Conservation (phyloP, 2,888 invertebrate genomes). For the Meganola albula region DNA sequence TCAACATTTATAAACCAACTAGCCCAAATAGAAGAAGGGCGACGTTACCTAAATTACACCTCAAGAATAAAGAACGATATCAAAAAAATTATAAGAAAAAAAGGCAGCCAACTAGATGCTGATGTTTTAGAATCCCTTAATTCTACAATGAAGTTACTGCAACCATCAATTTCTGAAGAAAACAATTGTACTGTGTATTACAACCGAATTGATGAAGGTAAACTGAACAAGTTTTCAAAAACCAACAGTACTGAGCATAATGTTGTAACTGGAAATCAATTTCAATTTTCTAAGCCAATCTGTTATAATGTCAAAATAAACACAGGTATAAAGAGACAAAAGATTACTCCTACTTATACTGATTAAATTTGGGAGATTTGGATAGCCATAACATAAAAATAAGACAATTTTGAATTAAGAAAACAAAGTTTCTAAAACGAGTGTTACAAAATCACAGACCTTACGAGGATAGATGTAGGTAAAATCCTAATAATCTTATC, state of each 20-base stretch:
- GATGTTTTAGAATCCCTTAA: constrained; percentile 44
- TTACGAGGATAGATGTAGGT: constrained; percentile 32
- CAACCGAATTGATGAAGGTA: constrained; percentile 49
- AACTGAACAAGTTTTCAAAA: constrained; percentile 38
- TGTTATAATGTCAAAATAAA: constrained; percentile 8
- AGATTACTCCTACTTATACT: constrained; percentile 38
- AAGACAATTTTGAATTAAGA: too few relatives aligned
- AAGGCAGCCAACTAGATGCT: constrained; percentile 35
- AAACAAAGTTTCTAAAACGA: too few relatives aligned
- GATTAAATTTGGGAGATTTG: constrained; percentile 25
- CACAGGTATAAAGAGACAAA: constrained; percentile 26
- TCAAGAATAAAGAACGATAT: constrained; percentile 59
- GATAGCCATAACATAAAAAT: too few relatives aligned
- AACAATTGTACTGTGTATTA: constrained; percentile 39
- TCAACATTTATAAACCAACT: constrained; percentile 48
- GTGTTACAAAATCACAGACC: too few relatives aligned
- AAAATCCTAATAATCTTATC: constrained; percentile 9
- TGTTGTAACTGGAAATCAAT: constrained; percentile 12
- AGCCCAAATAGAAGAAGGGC: constrained; percentile 55
- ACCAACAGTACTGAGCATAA: constrained; percentile 21
- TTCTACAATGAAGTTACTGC: constrained; percentile 41
- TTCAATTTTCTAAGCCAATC: constrained; percentile 13
- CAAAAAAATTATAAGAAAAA: constrained; percentile 50
- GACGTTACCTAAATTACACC: constrained; percentile 56
- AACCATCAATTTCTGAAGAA: constrained; percentile 38